A percentile compares a stretch with the other conserved stretches of the same genome.
Evolutionary conservation across 2,113 vertebrate genomes (phyloP).

Genomic region (Stercorarius parasiticus): DNA sequence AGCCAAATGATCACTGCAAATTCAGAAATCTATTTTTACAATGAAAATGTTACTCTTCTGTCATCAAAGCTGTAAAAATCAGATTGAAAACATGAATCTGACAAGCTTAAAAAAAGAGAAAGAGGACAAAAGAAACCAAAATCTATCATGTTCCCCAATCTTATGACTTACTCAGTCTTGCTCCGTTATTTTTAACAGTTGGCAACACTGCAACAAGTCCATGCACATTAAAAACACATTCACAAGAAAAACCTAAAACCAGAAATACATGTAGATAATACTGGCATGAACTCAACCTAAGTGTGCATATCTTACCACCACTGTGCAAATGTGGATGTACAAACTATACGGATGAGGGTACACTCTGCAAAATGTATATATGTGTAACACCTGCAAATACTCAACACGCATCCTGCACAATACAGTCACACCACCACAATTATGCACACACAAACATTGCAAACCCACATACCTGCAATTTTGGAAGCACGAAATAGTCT

Average conservation of each 20-base stretch:
- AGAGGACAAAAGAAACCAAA: not conserved
- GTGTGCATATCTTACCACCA: not conserved
- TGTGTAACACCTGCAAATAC: constrained; percentile 28
- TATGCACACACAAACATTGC: not conserved
- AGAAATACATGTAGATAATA: not conserved
- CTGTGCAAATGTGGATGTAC: not conserved
- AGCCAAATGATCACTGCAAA: not conserved
- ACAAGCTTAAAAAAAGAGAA: not conserved
- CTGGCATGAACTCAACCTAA: not conserved
- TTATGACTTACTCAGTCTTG: not conserved
- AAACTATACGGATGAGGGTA: not conserved
- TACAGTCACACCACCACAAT: not conserved
- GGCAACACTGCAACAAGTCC: not conserved
- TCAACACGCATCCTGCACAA: constrained; percentile 3
- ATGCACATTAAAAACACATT: constrained; percentile 11
- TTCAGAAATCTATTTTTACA: constrained; percentile 1
- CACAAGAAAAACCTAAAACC: constrained; percentile 10
- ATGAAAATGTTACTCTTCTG: not conserved
- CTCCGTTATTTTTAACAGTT: constrained; percentile 24
- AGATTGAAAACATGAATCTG: not conserved
- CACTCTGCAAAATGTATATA: not conserved
- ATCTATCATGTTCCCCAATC: not conserved
- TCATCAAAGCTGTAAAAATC: constrained; percentile 10
- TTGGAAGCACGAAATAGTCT: not conserved
- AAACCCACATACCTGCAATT: not conserved